Base-by-base conservation (phyloP, 2,113 vertebrate genomes). In the Lophochroa leadbeateri region DNA sequence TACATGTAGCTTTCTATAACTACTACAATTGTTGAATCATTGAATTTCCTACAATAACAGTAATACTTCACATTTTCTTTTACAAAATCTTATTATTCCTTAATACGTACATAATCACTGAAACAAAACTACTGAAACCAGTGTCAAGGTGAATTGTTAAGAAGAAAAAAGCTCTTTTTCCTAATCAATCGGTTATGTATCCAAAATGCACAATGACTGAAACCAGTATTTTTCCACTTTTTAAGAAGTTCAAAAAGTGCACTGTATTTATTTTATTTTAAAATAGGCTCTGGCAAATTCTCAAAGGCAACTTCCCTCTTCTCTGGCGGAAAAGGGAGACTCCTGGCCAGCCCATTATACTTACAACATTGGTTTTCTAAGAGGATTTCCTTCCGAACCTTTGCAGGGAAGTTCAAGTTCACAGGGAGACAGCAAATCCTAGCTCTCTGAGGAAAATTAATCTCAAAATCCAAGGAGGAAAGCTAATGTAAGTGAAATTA, bases 381-480 rank as follows among this genome's bases (percentile, higher is more conserved):
- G 35, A 94, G 44, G 52, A 92, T 90, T 92, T 93, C 47, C 70
- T 85, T 77, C 61, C 58, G 85, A 85, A 88, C 29, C 67, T 69
- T 84, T 60, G 17, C 47, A 68, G 33, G 11, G 39, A 94, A 95
- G 78, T 86, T 86, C 82, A 90, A 58, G 71, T 80, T 93, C 88
- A 82, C 29, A 86, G 44, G 46, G 35, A 80, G 44, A 80, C 53
- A 87, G 58, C 35, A 91, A 90, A 94, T 92, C 70, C 79, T 19
- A 80, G 57, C 41, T 82, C 37, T 82, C 43, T 7, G 6, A 85
- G 49, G 44, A 10, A 20, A 92, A 92, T 43, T 68, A 72, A 94
- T 86, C 85, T 76, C n/a, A 14, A 92, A 95, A 94, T 67, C 71
- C 82, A 69, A 69, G 71, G 46, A 28, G 61, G 37, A 93, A 95